These are phyloP conservation scores for Diachasmimorpha longicaudata DNA, from an alignment of 1,140 invertebrate species.

Conservation along the genomic window DNA sequence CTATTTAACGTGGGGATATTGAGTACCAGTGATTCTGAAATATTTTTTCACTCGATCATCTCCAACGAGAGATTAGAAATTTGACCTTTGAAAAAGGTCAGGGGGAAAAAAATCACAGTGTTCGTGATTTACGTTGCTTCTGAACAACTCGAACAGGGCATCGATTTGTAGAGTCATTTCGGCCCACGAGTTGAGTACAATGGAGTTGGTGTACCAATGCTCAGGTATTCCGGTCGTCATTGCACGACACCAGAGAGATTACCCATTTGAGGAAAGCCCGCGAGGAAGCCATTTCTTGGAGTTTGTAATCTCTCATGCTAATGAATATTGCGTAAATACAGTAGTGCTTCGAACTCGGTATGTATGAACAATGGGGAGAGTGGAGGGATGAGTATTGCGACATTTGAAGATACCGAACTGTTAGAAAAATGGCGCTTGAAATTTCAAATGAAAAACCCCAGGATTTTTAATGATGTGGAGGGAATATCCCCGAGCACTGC, in stretches of 20 bases:
- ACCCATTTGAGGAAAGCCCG: background rate
- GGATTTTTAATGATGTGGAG: background rate
- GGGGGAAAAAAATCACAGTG: background rate
- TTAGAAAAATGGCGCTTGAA: background rate
- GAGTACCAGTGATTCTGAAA: background rate
- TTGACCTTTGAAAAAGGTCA: background rate
- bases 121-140: background rate
- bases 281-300: background rate
- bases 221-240: slow-evolving; percentile 23
- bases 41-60: background rate
- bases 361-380: background rate
- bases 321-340: background rate
- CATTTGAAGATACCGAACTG: background rate
- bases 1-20: background rate
- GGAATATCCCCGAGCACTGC: too few species aligned
- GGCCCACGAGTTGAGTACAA: background rate
- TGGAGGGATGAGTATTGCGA: too few species aligned
- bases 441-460: too few species aligned
- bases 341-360: background rate
- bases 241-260: background rate
- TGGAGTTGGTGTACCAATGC: slow-evolving; percentile 18
- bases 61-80: background rate
- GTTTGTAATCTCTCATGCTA: background rate
- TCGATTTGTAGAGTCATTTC: background rate
- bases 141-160: background rate